Evolutionary conservation across 2,888 invertebrate species (phyloP), one percentile per base, ranked within the genome.

Genomic region (Strigamia maritima): DNA sequence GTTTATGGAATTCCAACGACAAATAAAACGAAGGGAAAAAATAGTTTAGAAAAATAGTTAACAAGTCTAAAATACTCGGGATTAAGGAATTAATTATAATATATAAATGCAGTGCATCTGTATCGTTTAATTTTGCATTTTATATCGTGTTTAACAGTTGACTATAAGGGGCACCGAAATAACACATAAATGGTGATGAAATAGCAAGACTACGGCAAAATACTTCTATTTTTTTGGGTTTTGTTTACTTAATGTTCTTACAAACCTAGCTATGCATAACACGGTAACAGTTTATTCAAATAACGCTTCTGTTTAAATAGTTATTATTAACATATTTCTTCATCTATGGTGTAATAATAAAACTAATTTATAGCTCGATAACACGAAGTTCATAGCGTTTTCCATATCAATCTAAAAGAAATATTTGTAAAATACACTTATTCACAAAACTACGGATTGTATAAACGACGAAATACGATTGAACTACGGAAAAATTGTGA

Each of bases 361-460:
- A 14, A 40, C 2, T 2, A 35, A 2, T 4, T 4, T 31, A 4
- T 40, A 40, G 40, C 40, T 40, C 14, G 16, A 40, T 14, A 10
- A 40, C 40, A 40, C 10, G 12, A 14, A 40, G 10, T 40, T 14
- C 40, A 12, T 40, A 40, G 40, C 40, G 40, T 3, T 40, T 40
- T 40, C 40, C 40, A 40, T 40, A 40, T 12, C 16, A 12, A 40
- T 40, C 40, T 40, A 40, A 40, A 40, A 40, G 40, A 40, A 31
- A 40, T 3, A 40, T 40, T 40, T 10, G 40, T 10, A 40, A 40
- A 40, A 40, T 40, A 40, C 40, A 40, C 40, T 2, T 7, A 40
- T 40, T 40, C 60, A 60, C 19, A 60, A 60, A 60, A 60, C 60
- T 60, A 60, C 60, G 60, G 60, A 60, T 60, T 60, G 60, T 60